Conservation (phyloP, 2,797 vertebrate genomes). For the Ptychobarbus kaznakovi region DNA sequence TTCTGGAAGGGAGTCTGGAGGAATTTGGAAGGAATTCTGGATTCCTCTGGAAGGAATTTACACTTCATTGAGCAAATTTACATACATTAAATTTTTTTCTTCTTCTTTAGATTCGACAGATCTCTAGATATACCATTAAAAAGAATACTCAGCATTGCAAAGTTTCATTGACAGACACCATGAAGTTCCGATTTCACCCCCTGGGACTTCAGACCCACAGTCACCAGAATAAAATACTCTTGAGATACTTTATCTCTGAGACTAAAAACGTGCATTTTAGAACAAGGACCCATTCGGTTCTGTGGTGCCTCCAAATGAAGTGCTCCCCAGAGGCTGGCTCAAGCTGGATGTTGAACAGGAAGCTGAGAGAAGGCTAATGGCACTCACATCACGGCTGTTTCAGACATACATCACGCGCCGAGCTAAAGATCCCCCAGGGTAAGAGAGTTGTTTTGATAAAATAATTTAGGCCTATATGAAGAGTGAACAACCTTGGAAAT, state of each 20-base stretch:
- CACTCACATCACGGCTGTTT: conserved; percentile 32
- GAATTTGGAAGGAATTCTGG: too few relatives aligned
- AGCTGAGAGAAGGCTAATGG: conserved; percentile 36
- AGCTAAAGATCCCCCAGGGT: conserved; percentile 24
- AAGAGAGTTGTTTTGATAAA: conserved; percentile 20
- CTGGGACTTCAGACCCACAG: not conserved
- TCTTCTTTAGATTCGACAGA: not conserved
- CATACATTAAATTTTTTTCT: not conserved
- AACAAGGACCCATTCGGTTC: conserved; percentile 18
- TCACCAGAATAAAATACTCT: not conserved
- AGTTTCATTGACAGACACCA: not conserved
- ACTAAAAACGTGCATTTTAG: conserved; percentile 19
- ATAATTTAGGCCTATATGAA: conserved; percentile 13
- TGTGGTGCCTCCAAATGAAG: conserved; percentile 29
- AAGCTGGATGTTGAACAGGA: conserved; percentile 24
- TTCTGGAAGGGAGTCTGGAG: too few relatives aligned
- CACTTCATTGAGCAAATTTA: not conserved
- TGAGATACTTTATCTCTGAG: conserved; percentile 22
- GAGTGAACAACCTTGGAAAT: conserved; percentile 28
- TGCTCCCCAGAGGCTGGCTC: conserved; percentile 27
- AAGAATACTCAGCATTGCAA: not conserved
- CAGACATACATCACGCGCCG: conserved; percentile 45
- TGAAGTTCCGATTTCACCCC: not conserved
- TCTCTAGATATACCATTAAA: not conserved
- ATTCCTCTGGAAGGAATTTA: too few relatives aligned